Percentiles rank a stretch among this genome's conserved stretches.
These are phyloP conservation scores for Melinaea menophilus DNA, from an alignment of 2,888 invertebrate genomes.

Conservation along the genomic window DNA sequence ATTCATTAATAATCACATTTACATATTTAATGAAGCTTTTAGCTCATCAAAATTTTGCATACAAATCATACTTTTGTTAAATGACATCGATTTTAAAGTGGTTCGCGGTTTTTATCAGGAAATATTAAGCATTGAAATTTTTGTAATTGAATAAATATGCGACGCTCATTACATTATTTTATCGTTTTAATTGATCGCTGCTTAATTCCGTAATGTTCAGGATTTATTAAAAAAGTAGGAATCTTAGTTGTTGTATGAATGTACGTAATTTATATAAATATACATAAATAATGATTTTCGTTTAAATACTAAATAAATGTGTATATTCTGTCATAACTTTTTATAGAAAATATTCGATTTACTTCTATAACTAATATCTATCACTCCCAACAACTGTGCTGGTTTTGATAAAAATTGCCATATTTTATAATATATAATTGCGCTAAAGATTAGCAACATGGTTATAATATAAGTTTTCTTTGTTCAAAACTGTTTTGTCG, in stretches of 20 bases:
- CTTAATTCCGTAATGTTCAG: neutral
- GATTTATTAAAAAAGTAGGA: neutral
- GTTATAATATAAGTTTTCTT: too few relatives aligned
- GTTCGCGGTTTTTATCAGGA: conserved; percentile 20
- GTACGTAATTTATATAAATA: too few relatives aligned
- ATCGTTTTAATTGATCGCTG: neutral
- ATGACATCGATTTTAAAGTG: conserved; percentile 24
- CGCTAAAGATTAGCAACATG: too few relatives aligned
- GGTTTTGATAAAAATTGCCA: too few relatives aligned
- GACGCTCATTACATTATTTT: neutral
- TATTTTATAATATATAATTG: too few relatives aligned
- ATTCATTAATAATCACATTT: neutral
- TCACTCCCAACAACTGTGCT: too few relatives aligned
- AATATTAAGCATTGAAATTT: neutral
- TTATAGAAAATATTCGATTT: too few relatives aligned
- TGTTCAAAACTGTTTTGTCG: too few relatives aligned
- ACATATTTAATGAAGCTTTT: neutral
- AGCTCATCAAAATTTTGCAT: neutral
- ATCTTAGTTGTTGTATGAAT: neutral
- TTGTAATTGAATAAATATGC: neutral
- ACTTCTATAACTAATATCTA: too few relatives aligned
- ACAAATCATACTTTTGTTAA: conserved; percentile 17
- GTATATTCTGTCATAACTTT: too few relatives aligned
- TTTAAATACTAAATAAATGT: too few relatives aligned
- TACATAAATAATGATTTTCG: too few relatives aligned